Evolutionary conservation across 2,113 vertebrate genomes (phyloP).

Genomic region (Microtus oregoni): DNA sequence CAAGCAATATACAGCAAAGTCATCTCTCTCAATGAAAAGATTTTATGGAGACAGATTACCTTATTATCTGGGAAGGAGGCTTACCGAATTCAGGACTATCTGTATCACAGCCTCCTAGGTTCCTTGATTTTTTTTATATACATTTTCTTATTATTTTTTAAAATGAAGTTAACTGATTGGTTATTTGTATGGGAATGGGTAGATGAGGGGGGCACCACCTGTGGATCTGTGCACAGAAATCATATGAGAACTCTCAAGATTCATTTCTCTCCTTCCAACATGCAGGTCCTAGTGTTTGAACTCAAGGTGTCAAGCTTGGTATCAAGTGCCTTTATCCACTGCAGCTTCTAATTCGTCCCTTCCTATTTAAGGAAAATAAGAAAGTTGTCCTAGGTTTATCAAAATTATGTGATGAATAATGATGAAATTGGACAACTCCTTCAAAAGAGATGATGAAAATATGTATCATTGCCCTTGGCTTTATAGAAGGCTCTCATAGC

Average conservation of each 20-base stretch:
- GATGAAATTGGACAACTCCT: not conserved
- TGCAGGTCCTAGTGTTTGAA: not conserved
- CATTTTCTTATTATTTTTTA: conserved; percentile 13
- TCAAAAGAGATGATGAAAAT: not conserved
- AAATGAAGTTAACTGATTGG: not conserved
- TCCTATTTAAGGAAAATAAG: conserved; percentile 42
- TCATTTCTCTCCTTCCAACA: not conserved
- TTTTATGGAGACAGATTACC: not conserved
- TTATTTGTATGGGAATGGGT: not conserved
- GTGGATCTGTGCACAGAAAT: not conserved
- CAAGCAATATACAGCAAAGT: conserved; percentile 19
- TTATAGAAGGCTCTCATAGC: not conserved
- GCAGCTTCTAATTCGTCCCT: not conserved
- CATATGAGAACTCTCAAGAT: not conserved
- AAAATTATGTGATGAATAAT: conserved; percentile 21
- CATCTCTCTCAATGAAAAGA: not conserved
- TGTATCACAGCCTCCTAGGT: not conserved
- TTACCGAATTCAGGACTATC: not conserved
- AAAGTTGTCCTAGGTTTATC: not conserved
- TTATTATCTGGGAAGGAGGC: not conserved
- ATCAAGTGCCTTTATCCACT: no score
- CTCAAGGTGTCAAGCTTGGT: not conserved
- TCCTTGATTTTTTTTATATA: conserved; percentile 47
- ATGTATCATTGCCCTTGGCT: not conserved
- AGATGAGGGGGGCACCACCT: no score